These are phyloP conservation scores for Marronus borbonicus DNA, from an alignment of 2,888 invertebrate species.

Conservation along the genomic window DNA sequence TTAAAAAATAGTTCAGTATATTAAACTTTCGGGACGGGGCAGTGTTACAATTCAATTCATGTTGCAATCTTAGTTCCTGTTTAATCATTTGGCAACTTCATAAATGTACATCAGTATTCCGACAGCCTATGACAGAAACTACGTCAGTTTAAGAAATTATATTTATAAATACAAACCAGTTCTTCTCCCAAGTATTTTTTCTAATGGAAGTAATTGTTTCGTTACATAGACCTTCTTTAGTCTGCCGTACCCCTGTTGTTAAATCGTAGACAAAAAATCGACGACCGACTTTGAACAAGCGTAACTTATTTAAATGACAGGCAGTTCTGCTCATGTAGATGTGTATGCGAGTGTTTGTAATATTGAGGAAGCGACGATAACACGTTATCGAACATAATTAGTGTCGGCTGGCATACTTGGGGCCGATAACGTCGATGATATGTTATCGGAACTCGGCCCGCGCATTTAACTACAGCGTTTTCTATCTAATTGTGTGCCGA, in stretches of 20 bases:
- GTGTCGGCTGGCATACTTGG: slow-evolving; percentile 58
- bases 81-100: no score
- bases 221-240: background rate
- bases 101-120: no score
- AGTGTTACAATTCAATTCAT: no score
- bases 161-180: background rate
- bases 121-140: background rate
- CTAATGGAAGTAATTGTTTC: background rate
- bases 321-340: slow-evolving; percentile 5
- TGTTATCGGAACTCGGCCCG: slow-evolving; percentile 58
- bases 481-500: slow-evolving; percentile 49
- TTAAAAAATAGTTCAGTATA: no score
- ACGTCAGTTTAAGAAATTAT: background rate
- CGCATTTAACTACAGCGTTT: slow-evolving; percentile 58
- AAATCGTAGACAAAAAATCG: slow-evolving; percentile 2
- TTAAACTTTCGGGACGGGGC: no score
- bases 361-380: slow-evolving; percentile 53
- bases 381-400: slow-evolving; percentile 58
- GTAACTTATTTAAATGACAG: slow-evolving; percentile 42
- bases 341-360: slow-evolving; percentile 26
- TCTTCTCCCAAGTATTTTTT: background rate
- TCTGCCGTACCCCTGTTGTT: background rate
- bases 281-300: slow-evolving; percentile 21
- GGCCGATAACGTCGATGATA: slow-evolving; percentile 55
- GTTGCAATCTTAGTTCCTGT: no score